Percentiles rank a stretch among this genome's conserved stretches.
phyloP scores from a whole-genome alignment of 2,797 vertebrate genomes.

The Taeniopygia guttata region DNA sequence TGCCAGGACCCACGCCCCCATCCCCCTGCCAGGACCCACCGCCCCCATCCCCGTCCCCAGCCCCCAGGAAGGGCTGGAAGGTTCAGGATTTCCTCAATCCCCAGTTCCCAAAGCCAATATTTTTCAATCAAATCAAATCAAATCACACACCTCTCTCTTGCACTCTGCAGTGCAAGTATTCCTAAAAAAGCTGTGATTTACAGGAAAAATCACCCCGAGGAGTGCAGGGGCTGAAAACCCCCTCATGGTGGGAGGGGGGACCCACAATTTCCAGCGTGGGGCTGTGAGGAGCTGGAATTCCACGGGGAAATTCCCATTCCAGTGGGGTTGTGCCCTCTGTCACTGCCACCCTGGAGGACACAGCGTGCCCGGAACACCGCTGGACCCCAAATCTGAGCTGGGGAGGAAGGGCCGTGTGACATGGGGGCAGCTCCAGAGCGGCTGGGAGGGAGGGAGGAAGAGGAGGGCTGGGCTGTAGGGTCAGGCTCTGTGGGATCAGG shows the following conservation, averaged over 20 bases:
- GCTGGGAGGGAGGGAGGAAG: neutral
- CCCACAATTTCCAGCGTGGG: rapidly evolving
- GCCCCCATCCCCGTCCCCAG: neutral
- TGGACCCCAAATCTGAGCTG: neutral
- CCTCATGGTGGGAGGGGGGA: rapidly evolving
- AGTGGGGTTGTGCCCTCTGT: neutral
- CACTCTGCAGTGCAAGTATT: neutral
- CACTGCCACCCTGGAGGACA: neutral
- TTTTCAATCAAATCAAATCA: neutral
- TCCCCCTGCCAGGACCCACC: no score
- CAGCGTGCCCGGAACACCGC: rapidly evolving
- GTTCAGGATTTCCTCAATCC: neutral
- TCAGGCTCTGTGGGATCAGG: neutral
- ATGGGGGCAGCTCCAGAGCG: rapidly evolving
- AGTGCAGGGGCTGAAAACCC: no score
- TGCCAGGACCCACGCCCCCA: no score
- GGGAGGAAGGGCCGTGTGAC: neutral
- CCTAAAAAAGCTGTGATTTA: neutral
- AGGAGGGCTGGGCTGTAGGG: neutral
- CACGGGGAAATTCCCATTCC: neutral
- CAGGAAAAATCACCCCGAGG: neutral
- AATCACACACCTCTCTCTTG: rapidly evolving
- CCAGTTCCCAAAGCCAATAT: neutral
- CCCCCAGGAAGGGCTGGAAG: neutral
- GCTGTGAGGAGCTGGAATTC: neutral